A percentile compares a stretch with the other conserved stretches of the same genome.
Evolutionary conservation across 1,140 invertebrate species (phyloP).

Genomic region (Drosophila sechellia): DNA sequence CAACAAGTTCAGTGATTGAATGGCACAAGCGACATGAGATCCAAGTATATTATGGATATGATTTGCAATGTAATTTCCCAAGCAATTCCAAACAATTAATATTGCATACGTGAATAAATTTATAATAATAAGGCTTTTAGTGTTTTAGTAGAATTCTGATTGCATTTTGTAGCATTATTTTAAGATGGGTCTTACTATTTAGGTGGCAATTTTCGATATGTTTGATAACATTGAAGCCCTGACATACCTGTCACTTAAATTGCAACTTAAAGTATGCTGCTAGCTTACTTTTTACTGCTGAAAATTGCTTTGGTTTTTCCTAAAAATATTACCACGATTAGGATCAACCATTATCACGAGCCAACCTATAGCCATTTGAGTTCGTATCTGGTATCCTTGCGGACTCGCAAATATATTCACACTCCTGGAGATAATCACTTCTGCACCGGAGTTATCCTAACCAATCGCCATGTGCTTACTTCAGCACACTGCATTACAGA

Average conservation of each 20-base stretch:
- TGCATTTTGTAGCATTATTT: too few species aligned
- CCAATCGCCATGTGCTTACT: conserved; percentile 17
- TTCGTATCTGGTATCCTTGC: conserved; percentile 20
- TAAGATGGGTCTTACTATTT: too few species aligned
- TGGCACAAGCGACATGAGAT: not conserved
- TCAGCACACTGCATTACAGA: conserved; percentile 38
- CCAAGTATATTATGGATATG: not conserved
- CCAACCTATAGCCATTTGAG: conserved; percentile 1
- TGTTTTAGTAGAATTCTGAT: too few species aligned
- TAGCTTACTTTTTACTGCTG: not conserved
- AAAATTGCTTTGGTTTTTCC: not conserved
- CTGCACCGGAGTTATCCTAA: conserved; percentile 30
- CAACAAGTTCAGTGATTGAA: conserved; percentile 18
- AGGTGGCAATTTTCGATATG: not conserved
- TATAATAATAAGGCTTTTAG: too few species aligned
- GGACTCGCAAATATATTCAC: conserved; percentile 6
- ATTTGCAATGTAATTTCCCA: conserved; percentile 1
- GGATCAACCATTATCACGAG: not conserved
- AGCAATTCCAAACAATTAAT: not conserved
- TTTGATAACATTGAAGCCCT: not conserved
- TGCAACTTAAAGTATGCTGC: not conserved
- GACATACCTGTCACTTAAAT: not conserved
- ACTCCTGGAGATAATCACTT: conserved; percentile 37
- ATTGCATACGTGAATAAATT: not conserved
- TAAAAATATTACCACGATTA: not conserved